Conservation (phyloP, 2,113 vertebrate genomes). For the Otus sunia region DNA sequence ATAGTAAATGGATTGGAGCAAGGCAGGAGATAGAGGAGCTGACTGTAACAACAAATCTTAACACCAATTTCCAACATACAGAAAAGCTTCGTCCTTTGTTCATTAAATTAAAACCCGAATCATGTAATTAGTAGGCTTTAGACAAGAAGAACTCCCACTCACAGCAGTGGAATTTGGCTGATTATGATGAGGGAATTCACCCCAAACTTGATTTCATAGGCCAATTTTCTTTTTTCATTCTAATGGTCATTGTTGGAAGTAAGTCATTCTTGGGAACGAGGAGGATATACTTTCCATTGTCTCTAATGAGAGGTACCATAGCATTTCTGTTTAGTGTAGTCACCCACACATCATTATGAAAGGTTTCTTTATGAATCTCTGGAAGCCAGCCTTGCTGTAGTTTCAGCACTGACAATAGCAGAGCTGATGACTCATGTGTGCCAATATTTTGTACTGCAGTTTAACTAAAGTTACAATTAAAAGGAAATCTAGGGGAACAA, state of each 20-base stretch:
- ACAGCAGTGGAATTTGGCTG: not conserved
- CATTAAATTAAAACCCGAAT: not conserved
- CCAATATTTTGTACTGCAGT: not conserved
- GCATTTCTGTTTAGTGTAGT: not conserved
- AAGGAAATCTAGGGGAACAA: not conserved
- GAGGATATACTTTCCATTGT: not conserved
- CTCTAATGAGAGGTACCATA: not conserved
- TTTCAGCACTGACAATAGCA: not conserved
- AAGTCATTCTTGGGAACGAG: not conserved
- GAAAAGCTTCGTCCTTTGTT: not conserved
- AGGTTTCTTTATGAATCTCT: not conserved
- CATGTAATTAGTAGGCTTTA: not conserved
- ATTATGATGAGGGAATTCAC: not conserved
- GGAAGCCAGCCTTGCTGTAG: not conserved
- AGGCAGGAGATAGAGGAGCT: not conserved
- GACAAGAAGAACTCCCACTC: not conserved
- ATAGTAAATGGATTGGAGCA: not conserved
- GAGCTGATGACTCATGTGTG: not conserved
- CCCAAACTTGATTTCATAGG: not conserved
- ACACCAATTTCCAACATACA: not conserved
- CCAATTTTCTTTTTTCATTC: not conserved
- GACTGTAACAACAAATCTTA: not conserved
- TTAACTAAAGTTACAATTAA: not conserved
- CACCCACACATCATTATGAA: not conserved
- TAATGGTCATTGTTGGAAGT: not conserved